Evolutionary conservation across 2,888 invertebrate genomes (phyloP), one percentile per base, ranked within the genome.

Genomic region (Euproctis similis): DNA sequence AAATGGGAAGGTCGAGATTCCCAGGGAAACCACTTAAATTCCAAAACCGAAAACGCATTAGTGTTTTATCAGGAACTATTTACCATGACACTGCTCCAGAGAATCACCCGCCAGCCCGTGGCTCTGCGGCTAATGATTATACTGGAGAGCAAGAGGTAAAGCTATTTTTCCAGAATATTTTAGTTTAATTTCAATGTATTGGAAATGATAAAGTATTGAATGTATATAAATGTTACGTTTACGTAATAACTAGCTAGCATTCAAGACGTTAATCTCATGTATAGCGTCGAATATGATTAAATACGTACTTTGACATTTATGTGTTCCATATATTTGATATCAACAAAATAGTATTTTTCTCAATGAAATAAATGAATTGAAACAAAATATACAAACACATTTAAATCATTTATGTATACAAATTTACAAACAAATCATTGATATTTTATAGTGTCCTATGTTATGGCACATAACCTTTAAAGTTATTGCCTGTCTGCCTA

Each of bases 21-120:
- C 93, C 94, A 71, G 93, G 94, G 69, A 93, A 93, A 87, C 93
- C 93, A 75, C 90, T 92, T 58, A 94, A 93, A 87, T 91, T 92
- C 85, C 91, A 92, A 73, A 92, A 92, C 85, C 90, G 92, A 87
- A 93, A 92, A 78, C 90, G 93, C 80, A 89, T 93, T 67, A 92
- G 92, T 86, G 92, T 93, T 71, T 86, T 92, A 75, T 89, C 89
- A 60, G 86, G 87, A 59, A 75, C 87, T 66, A 82, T 86, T 69
- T 82, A 82, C 60, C 74, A 81, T 76, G 81, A 82, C 55, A 76
- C 70, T 66, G 53, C 71, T 69, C 58, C 76, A 59, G 80, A 82
- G 61, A 71, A 59, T 57, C 68, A 77, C 47, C 71, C 76, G 71
- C 73, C 76, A 66, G 71, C 66, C 59, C 74, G 77, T 57, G 73